Base-by-base conservation (phyloP, 2,888 invertebrate species). In the Ormyrus labotus region DNA sequence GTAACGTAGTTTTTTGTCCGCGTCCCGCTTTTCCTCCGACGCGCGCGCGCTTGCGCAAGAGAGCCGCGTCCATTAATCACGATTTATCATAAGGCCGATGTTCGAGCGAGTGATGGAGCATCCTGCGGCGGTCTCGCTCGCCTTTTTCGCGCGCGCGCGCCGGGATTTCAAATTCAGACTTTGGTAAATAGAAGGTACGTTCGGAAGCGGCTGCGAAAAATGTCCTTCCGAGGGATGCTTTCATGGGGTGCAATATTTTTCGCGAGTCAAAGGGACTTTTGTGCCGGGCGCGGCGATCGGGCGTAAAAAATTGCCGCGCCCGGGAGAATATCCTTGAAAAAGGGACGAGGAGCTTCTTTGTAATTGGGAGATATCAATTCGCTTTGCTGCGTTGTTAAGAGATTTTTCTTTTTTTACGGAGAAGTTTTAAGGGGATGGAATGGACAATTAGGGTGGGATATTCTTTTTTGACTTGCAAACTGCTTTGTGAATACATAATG, bases 1-100 rank as follows among this genome's bases (percentile, higher is more conserved):
- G 48, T 64, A 73, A 64, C 57, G 57, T 48, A 64, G 19, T 64
- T n/a, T 63, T 63, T 64, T 45, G n/a, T 45, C 19, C 7, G 9
- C 7, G 9, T 1, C 34, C 13, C 48, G 48, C 13, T 9, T 63
- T 61, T 55, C 8, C 13, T n/a, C 53, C 50, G 34, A 34, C 34
- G 2, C 34, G 34, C 1, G 34, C 1, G 34, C 0, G 34, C 1
- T 1, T 2, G 34, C 1, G 34, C 1, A 3, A 34, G 34, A 34
- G 7, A 6, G 5, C 0, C 45, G 55, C 74, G 34, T 34, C 34
- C 51, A 74, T 74, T 74, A 74, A 74, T 74, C 74, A 74, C 58
- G 74, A 74, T 74, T 74, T 67, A 74, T 74, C 74, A 74, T 51
- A 60, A 64, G 55, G 19, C 63, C 10, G 55, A 45, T 5, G 19